phyloP scores from a whole-genome alignment of 2,888 invertebrate genomes.

The Scaptomyza polygonia region DNA sequence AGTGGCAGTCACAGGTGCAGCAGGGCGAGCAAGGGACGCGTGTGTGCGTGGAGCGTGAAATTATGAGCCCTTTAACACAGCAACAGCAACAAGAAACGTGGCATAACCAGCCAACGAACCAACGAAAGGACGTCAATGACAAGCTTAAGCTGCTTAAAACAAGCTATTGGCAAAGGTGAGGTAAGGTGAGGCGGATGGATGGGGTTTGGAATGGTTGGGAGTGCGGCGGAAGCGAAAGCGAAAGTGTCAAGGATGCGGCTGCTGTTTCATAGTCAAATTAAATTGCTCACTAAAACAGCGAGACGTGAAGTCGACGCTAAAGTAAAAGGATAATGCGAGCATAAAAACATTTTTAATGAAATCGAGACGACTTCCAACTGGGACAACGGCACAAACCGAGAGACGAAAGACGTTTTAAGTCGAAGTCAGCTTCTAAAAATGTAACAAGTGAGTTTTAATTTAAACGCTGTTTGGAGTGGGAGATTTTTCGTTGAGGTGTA shows the following conservation, averaged over 20 bases:
- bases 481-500: constrained; percentile 7
- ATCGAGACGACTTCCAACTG: constrained; percentile 77
- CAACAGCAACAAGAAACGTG: constrained; percentile 24
- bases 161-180: constrained; percentile 55
- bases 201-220: not conserved
- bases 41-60: constrained; percentile 73
- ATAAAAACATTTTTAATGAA: constrained; percentile 81
- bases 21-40: constrained; percentile 25
- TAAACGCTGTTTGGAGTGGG: constrained; percentile 39
- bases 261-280: constrained; percentile 74
- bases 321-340: constrained; percentile 76
- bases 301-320: constrained; percentile 50
- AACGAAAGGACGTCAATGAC: constrained; percentile 64
- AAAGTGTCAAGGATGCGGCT: constrained; percentile 79
- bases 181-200: constrained; percentile 13
- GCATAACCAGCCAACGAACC: constrained; percentile 8
- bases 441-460: constrained; percentile 78
- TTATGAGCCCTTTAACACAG: constrained; percentile 72
- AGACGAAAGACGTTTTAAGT: not conserved
- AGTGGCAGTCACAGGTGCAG: constrained; percentile 48
- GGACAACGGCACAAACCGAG: constrained; percentile 28
- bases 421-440: constrained; percentile 61
- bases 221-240: constrained; percentile 55
- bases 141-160: constrained; percentile 80
- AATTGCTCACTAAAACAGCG: constrained; percentile 66